A percentile compares a stretch with the other conserved stretches of the same genome.
These are phyloP conservation scores for Conus betulinus DNA, from an alignment of 1,140 invertebrate genomes.

Conservation along the genomic window DNA sequence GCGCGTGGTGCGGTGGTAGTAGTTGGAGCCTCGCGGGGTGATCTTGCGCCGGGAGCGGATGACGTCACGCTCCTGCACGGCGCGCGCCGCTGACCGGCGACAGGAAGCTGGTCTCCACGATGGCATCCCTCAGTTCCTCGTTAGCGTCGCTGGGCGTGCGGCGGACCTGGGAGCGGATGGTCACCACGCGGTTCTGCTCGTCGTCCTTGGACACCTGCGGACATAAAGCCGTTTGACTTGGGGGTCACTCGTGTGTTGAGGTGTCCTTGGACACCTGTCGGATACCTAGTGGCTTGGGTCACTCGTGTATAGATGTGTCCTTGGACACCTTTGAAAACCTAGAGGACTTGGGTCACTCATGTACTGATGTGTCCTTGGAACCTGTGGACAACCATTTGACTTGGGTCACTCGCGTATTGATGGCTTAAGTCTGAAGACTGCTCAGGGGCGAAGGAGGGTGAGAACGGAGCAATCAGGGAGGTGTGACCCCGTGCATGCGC, in stretches of 20 bases:
- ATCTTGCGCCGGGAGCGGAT: constrained; percentile 61
- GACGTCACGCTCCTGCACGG: constrained; percentile 60
- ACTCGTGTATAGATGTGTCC: too few relatives aligned
- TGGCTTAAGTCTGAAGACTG: too few relatives aligned
- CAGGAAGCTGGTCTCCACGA: constrained; percentile 60
- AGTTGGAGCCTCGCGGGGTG: constrained; percentile 65
- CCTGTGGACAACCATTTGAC: constrained; percentile 17
- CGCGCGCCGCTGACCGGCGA: background rate
- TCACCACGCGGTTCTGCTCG: constrained; percentile 57
- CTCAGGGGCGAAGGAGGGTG: too few relatives aligned
- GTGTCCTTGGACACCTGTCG: too few relatives aligned
- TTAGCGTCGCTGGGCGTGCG: constrained; percentile 82
- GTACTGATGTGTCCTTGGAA: constrained; percentile 50
- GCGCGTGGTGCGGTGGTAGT: constrained; percentile 58
- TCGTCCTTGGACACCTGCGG: constrained; percentile 49
- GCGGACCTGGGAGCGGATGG: constrained; percentile 73
- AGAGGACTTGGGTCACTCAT: too few relatives aligned
- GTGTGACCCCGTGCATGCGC: too few relatives aligned
- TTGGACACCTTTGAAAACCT: too few relatives aligned
- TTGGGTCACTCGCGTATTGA: too few relatives aligned
- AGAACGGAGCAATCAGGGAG: too few relatives aligned
- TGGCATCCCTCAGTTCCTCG: constrained; percentile 86
- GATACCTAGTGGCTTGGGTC: too few relatives aligned
- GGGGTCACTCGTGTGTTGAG: too few relatives aligned
- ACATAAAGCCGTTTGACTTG: too few relatives aligned